phyloP scores from a whole-genome alignment of 1,140 invertebrate species.

The Drosophila sulfurigaster region DNA sequence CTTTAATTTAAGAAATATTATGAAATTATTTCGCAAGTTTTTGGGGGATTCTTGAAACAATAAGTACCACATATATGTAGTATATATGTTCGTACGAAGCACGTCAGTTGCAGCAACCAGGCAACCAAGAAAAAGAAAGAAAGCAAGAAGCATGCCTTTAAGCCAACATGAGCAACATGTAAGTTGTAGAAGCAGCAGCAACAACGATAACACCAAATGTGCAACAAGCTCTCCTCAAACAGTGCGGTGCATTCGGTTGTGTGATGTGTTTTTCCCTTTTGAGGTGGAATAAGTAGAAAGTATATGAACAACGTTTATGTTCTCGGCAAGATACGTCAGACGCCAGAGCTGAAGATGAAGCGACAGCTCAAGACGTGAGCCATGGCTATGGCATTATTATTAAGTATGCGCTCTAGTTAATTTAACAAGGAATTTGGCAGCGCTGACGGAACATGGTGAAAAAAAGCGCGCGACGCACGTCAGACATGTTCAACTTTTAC shows the following conservation, averaged over 20 bases:
- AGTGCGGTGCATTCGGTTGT: constrained; percentile 25
- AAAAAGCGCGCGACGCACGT: constrained; percentile 17
- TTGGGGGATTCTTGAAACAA: constrained; percentile 45
- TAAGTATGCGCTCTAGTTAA: constrained; percentile 66
- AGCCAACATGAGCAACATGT: constrained; percentile 45
- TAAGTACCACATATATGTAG: constrained; percentile 20
- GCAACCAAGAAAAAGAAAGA: neutral
- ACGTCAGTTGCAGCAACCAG: constrained; percentile 38
- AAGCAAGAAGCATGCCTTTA: constrained; percentile 14
- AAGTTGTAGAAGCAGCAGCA: constrained; percentile 14
- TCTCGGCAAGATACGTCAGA: constrained; percentile 25
- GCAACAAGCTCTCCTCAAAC: constrained; percentile 10
- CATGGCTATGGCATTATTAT: constrained; percentile 55
- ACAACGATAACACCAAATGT: constrained; percentile 14
- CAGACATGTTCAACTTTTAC: constrained; percentile 40
- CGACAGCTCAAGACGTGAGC: constrained; percentile 9
- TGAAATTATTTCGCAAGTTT: constrained; percentile 46
- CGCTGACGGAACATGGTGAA: constrained; percentile 20
- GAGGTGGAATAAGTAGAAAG: neutral
- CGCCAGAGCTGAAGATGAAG: neutral
- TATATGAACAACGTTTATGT: neutral
- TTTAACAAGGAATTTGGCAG: constrained; percentile 47
- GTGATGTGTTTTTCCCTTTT: constrained; percentile 18
- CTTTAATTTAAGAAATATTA: constrained; percentile 47
- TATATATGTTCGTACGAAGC: constrained; percentile 12